phyloP scores from a whole-genome alignment of 2,797 vertebrate species.

The Prionace glauca region DNA sequence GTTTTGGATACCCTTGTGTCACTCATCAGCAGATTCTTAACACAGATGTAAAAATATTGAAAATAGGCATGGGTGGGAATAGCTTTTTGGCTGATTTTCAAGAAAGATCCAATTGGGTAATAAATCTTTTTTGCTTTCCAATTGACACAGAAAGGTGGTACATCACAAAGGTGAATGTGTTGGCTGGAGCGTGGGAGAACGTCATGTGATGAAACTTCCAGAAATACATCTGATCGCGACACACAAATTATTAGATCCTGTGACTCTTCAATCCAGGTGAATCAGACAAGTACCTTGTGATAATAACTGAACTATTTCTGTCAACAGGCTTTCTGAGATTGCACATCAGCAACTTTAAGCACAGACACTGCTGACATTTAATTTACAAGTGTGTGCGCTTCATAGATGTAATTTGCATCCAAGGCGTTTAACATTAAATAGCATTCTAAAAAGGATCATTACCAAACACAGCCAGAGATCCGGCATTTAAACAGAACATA shows the following conservation, averaged over 20 bases:
- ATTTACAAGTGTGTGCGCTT: background rate
- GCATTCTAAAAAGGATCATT: background rate
- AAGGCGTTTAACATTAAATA: background rate
- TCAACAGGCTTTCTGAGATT: background rate
- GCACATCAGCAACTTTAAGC: constrained; percentile 5
- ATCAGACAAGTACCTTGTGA: background rate
- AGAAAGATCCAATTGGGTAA: too few relatives aligned
- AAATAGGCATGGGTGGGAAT: too few relatives aligned
- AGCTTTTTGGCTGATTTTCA: too few relatives aligned
- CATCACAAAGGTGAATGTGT: too few relatives aligned
- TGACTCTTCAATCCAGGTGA: background rate
- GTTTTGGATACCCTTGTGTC: too few relatives aligned
- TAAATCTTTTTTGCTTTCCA: too few relatives aligned
- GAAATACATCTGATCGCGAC: background rate
- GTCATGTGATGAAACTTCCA: too few relatives aligned
- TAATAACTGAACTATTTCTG: background rate
- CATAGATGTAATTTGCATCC: background rate
- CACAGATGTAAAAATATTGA: too few relatives aligned
- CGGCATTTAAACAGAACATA: background rate
- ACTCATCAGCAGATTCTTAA: too few relatives aligned
- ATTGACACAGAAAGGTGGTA: too few relatives aligned
- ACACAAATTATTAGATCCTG: background rate
- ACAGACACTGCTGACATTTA: background rate
- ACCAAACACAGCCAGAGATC: background rate
- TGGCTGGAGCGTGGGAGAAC: too few relatives aligned